Evolutionary conservation across 37 sponge, comb jelly and placozoan genomes (phyloP).

Genomic region (Dysidea cf. avara): DNA sequence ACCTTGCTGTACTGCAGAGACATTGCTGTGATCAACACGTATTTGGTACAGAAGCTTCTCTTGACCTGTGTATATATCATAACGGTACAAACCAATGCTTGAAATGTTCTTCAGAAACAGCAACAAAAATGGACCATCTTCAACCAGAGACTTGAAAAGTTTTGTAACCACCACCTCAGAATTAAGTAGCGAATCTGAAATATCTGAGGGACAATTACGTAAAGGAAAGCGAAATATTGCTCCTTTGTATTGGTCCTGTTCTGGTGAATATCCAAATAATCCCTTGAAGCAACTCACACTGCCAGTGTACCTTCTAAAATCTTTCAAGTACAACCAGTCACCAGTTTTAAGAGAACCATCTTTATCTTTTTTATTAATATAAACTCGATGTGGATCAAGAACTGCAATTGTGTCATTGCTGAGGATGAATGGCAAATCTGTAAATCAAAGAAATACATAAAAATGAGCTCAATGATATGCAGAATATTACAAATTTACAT

Average conservation of each 20-base stretch:
- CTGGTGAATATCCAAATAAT: slow-evolving; percentile 24
- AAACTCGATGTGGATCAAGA: slow-evolving; percentile 48
- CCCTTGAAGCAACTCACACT: slow-evolving; percentile 35
- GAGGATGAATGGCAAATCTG: slow-evolving; percentile 65
- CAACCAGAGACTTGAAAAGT: slow-evolving; percentile 43
- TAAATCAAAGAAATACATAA: no score
- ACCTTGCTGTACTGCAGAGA: background rate
- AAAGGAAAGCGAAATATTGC: slow-evolving; percentile 83
- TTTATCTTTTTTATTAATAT: slow-evolving; percentile 8
- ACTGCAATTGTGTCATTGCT: slow-evolving; percentile 51
- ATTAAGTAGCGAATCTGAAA: slow-evolving; percentile 15
- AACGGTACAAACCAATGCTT: slow-evolving; percentile 32
- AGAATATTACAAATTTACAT: no score
- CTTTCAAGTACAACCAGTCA: slow-evolving; percentile 3
- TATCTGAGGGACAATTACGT: slow-evolving; percentile 43
- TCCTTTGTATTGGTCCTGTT: slow-evolving; percentile 23
- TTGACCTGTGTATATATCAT: background rate
- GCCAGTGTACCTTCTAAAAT: slow-evolving; percentile 24
- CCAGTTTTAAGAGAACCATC: slow-evolving; percentile 1
- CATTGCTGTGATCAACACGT: background rate
- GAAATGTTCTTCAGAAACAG: slow-evolving; percentile 62
- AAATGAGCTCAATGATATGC: no score
- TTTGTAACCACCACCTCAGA: slow-evolving; percentile 23
- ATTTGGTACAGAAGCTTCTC: background rate
- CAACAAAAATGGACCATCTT: slow-evolving; percentile 46